These are phyloP conservation scores for Neotoxoptera formosana DNA, from an alignment of 1,140 invertebrate genomes.

Conservation along the genomic window DNA sequence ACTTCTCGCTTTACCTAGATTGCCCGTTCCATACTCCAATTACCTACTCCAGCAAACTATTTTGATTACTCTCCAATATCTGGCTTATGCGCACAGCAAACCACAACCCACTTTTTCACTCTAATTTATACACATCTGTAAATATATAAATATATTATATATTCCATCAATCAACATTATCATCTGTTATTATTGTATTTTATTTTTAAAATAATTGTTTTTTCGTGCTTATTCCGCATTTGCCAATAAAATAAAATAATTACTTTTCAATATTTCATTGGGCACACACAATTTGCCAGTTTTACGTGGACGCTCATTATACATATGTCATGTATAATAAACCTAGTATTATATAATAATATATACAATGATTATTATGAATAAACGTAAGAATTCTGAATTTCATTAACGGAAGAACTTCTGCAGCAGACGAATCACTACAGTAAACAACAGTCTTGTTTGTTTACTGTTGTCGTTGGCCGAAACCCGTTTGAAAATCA, in stretches of 20 bases:
- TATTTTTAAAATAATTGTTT: neutral
- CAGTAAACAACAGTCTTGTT: conserved; percentile 11
- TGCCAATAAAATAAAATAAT: neutral
- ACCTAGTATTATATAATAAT: neutral
- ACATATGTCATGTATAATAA: neutral
- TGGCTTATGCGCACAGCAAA: neutral
- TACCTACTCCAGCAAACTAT: neutral
- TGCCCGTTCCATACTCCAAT: neutral
- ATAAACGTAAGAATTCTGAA: neutral
- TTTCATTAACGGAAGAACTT: neutral
- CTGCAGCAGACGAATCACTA: neutral
- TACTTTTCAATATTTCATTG: too few relatives aligned
- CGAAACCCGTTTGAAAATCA: conserved; percentile 20
- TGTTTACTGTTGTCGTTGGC: conserved; percentile 32
- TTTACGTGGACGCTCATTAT: neutral
- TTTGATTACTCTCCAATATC: neutral
- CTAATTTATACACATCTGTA: neutral
- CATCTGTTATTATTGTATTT: neutral
- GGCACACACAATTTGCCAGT: neutral
- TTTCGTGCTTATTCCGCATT: neutral
- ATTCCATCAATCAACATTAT: neutral
- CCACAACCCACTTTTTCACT: neutral
- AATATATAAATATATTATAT: too few relatives aligned
- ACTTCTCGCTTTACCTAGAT: too few relatives aligned
- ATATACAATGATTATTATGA: neutral